Evolutionary conservation across 2,888 invertebrate species (phyloP).

Genomic region (Agonum fuliginosum): DNA sequence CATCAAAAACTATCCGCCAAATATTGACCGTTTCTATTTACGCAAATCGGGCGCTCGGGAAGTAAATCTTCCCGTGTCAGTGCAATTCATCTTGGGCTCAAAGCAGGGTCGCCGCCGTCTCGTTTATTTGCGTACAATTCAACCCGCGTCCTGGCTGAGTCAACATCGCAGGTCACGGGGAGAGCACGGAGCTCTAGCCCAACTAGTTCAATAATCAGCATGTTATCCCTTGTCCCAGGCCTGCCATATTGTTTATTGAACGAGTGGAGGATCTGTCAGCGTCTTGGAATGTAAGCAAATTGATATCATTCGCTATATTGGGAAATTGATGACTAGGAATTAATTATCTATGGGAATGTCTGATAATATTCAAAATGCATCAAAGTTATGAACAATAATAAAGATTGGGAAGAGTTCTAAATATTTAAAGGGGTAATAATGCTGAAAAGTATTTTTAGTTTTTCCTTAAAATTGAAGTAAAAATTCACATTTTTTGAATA

Average conservation of each 20-base stretch:
- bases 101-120: neutral
- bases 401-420: too few species aligned
- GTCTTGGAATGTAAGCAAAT: slow-evolving; percentile 10
- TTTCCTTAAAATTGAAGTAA: too few species aligned
- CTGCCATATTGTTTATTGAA: slow-evolving; percentile 32
- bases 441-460: too few species aligned
- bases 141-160: slow-evolving; percentile 1
- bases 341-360: too few species aligned
- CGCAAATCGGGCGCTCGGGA: neutral
- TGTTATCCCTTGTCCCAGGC: slow-evolving; percentile 29
- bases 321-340: neutral
- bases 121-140: slow-evolving; percentile 41
- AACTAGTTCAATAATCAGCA: slow-evolving; percentile 34
- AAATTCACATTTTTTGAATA: too few species aligned
- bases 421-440: too few species aligned
- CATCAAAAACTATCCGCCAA: neutral
- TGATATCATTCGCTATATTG: neutral
- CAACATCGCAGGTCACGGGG: slow-evolving; percentile 8
- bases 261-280: neutral
- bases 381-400: too few species aligned
- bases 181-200: neutral
- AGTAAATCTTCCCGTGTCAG: neutral
- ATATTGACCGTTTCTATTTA: slow-evolving; percentile 29
- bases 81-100: slow-evolving; percentile 33
- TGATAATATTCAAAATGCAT: too few species aligned